phyloP scores from a whole-genome alignment of 2,888 invertebrate genomes.

The Drosophila histrio region DNA sequence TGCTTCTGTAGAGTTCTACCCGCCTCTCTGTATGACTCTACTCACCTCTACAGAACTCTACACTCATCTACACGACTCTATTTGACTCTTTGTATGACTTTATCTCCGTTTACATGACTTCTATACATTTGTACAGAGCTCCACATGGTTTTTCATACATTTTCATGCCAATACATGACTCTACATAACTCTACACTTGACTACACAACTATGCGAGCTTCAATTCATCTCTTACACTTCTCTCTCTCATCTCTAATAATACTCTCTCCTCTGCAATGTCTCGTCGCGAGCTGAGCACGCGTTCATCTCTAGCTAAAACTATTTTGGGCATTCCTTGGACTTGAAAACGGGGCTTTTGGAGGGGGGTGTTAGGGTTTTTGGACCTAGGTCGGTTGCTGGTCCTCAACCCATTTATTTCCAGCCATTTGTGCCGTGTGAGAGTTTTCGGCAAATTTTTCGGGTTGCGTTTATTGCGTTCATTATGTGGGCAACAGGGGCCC shows the following conservation, averaged over 20 bases:
- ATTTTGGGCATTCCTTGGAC: constrained; percentile 6
- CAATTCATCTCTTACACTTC: not conserved
- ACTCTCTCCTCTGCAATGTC: not conserved
- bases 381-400: constrained; percentile 3
- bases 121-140: too few species aligned
- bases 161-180: too few species aligned
- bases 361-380: constrained; percentile 3
- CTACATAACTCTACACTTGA: not conserved
- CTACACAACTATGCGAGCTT: not conserved
- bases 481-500: constrained; percentile 31
- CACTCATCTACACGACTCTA: not conserved
- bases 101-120: too few species aligned
- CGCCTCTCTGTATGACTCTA: not conserved
- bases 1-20: too few species aligned
- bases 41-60: not conserved
- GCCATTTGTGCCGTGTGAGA: constrained; percentile 49
- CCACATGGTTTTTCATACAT: too few species aligned
- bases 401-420: constrained; percentile 4
- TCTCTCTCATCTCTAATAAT: not conserved
- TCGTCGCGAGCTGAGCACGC: not conserved
- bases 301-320: constrained; percentile 1
- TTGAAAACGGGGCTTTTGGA: not conserved
- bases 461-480: constrained; percentile 80
- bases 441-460: constrained; percentile 66
- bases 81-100: too few species aligned